A percentile compares a stretch with the other conserved stretches of the same genome.
These are phyloP conservation scores for Gopherus flavomarginatus DNA, from an alignment of 2,113 vertebrate genomes.

Conservation along the genomic window DNA sequence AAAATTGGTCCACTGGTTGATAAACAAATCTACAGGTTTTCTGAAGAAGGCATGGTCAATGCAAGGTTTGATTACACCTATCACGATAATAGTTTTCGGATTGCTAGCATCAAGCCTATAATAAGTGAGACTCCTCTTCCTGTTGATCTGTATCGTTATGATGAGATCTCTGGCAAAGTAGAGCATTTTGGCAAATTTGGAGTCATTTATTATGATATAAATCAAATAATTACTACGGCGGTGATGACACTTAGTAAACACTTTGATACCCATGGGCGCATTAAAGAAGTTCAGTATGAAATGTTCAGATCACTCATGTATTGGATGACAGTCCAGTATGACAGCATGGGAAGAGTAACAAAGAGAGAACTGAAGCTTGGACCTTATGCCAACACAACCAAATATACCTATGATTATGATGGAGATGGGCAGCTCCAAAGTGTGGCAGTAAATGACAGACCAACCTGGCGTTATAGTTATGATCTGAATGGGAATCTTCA, in stretches of 20 bases:
- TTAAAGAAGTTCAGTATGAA: conserved; percentile 99
- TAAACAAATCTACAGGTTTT: conserved; percentile 98
- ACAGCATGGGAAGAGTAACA: conserved; percentile 97
- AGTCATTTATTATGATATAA: conserved; percentile 99
- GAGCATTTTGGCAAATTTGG: conserved; percentile 99
- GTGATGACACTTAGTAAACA: conserved; percentile 99
- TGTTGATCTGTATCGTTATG: conserved; percentile 96
- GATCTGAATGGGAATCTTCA: conserved; percentile 98
- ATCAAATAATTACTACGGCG: conserved; percentile 98
- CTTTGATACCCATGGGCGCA: conserved; percentile 97
- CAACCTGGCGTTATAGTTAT: conserved; percentile 98
- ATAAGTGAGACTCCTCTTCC: conserved; percentile 98
- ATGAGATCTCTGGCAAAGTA: conserved; percentile 98
- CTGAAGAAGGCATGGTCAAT: conserved; percentile 98
- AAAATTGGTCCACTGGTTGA: conserved; percentile 97
- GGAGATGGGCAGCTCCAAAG: conserved; percentile 96
- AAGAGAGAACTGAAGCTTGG: conserved; percentile 98
- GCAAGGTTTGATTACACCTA: conserved; percentile 98
- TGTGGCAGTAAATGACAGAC: conserved; percentile 96
- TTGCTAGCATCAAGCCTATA: conserved; percentile 97
- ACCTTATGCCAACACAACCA: conserved; percentile 97
- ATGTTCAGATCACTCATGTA: conserved; percentile 99
- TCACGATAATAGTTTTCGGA: conserved; percentile 97
- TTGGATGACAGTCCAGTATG: conserved; percentile 99
- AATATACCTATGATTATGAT: conserved; percentile 97